A percentile compares a stretch with the other conserved stretches of the same genome.
Conservation (phyloP, 2,113 vertebrate genomes). For the Eudyptes chrysolophus region DNA sequence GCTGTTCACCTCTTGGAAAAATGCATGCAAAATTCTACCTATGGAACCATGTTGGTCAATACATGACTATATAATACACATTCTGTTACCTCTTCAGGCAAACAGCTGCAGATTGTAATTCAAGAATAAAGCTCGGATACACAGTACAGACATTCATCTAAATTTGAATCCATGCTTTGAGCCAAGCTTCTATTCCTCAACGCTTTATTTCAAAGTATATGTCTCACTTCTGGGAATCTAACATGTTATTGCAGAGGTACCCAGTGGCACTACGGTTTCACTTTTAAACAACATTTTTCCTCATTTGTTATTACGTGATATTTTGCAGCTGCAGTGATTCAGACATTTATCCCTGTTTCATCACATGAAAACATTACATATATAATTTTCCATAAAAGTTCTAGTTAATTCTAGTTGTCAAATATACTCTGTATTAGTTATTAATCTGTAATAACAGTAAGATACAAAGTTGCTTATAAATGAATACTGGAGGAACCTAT, state of each 20-base stretch:
- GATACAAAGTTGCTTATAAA: not conserved
- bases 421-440: not conserved
- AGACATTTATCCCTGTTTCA: not conserved
- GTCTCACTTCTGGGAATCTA: not conserved
- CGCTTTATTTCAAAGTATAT: not conserved
- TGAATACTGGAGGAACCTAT: not conserved
- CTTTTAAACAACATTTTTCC: not conserved
- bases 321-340: not conserved
- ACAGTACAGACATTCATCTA: not conserved
- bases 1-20: not conserved
- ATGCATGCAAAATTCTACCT: not conserved
- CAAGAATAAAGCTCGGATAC: not conserved
- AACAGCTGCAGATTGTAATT: not conserved
- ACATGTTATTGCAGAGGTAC: not conserved
- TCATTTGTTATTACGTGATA: not conserved
- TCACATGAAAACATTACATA: not conserved
- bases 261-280: not conserved
- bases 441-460: not conserved
- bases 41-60: not conserved
- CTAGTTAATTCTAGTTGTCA: not conserved
- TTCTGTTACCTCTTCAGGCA: not conserved
- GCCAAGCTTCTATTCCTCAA: not conserved
- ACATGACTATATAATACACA: not conserved
- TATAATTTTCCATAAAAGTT: not conserved
- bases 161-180: not conserved